Evolutionary conservation across 1,140 invertebrate species (phyloP).

Genomic region (Penaeus indicus): DNA sequence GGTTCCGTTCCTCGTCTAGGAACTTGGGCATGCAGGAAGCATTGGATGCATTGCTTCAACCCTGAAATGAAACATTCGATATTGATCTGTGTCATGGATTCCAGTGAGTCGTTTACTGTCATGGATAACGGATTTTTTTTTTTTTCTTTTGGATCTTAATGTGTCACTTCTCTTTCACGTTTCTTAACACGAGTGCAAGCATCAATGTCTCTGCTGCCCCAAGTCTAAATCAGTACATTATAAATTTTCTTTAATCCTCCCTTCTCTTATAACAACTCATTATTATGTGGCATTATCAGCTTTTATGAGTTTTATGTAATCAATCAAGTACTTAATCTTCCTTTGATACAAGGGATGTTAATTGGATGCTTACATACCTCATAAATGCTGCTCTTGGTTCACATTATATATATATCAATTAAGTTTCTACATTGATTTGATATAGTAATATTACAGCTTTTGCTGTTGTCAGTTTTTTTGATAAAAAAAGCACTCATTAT

Average conservation of each 20-base stretch:
- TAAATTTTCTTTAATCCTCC: not conserved
- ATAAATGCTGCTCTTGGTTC: too few relatives aligned
- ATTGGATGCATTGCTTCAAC: slow-evolving; percentile 28
- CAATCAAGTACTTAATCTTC: too few relatives aligned
- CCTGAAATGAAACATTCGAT: too few relatives aligned
- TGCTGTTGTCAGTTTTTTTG: too few relatives aligned
- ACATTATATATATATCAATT: too few relatives aligned
- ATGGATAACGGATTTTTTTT: not conserved
- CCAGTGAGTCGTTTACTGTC: not conserved
- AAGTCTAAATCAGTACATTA: slow-evolving; percentile 29
- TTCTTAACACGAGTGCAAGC: not conserved
- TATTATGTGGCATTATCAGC: not conserved
- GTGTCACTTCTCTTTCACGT: not conserved
- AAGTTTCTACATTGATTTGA: too few relatives aligned
- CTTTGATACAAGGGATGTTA: too few relatives aligned
- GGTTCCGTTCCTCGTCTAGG: slow-evolving; percentile 1
- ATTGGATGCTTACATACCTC: too few relatives aligned
- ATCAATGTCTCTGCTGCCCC: slow-evolving; percentile 34
- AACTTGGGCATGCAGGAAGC: slow-evolving; percentile 36
- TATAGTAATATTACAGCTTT: too few relatives aligned
- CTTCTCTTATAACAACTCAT: slow-evolving; percentile 9
- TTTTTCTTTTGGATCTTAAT: not conserved
- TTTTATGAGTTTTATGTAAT: too few relatives aligned
- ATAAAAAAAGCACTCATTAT: too few relatives aligned
- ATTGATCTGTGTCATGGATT: too few relatives aligned